Evolutionary conservation across 2,888 invertebrate genomes (phyloP), one percentile per base, ranked within the genome.

Genomic region (Euphydryas editha): DNA sequence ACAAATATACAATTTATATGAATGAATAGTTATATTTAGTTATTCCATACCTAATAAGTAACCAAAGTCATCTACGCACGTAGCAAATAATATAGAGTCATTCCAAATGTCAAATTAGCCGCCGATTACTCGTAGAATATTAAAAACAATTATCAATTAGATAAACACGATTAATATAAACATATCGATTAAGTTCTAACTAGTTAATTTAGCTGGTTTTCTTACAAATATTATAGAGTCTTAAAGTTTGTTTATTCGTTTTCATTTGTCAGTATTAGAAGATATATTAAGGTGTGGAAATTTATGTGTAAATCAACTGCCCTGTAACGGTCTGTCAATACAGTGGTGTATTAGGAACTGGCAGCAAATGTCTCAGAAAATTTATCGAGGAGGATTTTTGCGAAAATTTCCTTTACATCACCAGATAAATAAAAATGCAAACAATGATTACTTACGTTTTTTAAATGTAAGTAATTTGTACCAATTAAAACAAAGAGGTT

Each of bases 51-150:
- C 21, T 24, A 15, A 3, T 5, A 13, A 24, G 15, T 47, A 15
- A 42, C n/a, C 21, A 7, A 5, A n/a, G n/a, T 39, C 4, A 44
- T n/a, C 42, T 44, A 7, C 24, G 24, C 24, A 51, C n/a, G 15
- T 3, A 13, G 20, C n/a, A 15, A 13, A 24, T 51, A 10, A 7
- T 24, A 24, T 51, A 24, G 21, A 44, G 42, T 44, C n/a, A 49
- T 49, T 15, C 21, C 21, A 49, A 51, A 51, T 24, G 24, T 51
- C 49, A 24, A 51, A 51, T n/a, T 24, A 51, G 24, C 13, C 11
- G 49, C n/a, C 49, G 21, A 15, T 51, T 51, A n/a, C n/a, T n/a
- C n/a, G n/a, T n/a, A 13, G 24, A 3, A 7, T 24, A 51, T 15
- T 51, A 24, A 21, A 51, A 15, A 51, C 21, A 51, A 24, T 51